Base-by-base conservation (phyloP, 1,140 invertebrate species). In the Nasonia longicornis region DNA sequence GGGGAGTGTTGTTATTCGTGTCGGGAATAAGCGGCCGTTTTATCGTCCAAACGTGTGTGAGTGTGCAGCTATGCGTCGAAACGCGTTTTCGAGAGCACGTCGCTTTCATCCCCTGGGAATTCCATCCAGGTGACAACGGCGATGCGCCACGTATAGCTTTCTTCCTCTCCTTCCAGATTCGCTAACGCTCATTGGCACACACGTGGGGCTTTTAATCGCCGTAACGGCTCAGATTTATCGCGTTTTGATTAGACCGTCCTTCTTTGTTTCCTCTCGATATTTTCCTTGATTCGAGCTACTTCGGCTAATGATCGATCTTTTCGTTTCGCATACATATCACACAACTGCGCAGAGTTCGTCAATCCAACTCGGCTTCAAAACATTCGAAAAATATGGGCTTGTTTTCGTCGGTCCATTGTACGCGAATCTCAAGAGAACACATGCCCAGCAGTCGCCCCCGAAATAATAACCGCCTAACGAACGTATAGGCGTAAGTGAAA, bases 21-120 rank as follows among this genome's bases (percentile, higher is more conserved):
- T 31, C 26, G 7, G 12, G 38, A 80, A 69, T 69, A 69, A 75
- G 38, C 29, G n/a, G 22, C 16, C n/a, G 38, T 42, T 58, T 72
- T 31, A 52, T 78, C 67, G 22, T 58, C 29, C 1, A 45, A n/a
- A 48, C 14, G 38, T 38, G 29, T 2, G 29, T 42, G 69, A 42
- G n/a, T 14, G 11, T 58, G 29, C 7, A 22, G 16, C 1, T 22
- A 14, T 10, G 31, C 29, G 76, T 12, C 16, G 76, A 63, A 77
- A 52, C 76, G 42, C 66, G 76, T 81, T 84, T 85, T 82, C 22
- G 52, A 75, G 83, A 82, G 38, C 79, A 73, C 52, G 22, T 64
- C 58, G 70, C 48, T 58, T 83, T 80, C 77, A 80, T 83, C 83
- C 83, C 85, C 63, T 88, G 87, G 87, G 87, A 88, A 88, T 83